Evolutionary conservation across 1,140 invertebrate species (phyloP).

Genomic region (Apis dorsata): DNA sequence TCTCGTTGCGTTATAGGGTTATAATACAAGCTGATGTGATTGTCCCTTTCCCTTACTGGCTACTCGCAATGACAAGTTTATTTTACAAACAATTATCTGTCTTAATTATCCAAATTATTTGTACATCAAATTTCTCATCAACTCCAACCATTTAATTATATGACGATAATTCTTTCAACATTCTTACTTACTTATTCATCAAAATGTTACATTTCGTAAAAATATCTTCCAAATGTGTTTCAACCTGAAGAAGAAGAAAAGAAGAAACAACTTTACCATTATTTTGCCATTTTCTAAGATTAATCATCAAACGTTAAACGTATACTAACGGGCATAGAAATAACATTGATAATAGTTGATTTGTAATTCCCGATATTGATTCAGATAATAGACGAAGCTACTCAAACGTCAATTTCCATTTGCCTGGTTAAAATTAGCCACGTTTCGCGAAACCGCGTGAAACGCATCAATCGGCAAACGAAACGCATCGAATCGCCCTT

Average conservation of each 20-base stretch:
- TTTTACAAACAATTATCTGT: neutral
- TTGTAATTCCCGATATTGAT: conserved; percentile 43
- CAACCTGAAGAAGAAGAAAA: no score
- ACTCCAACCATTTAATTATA: no score
- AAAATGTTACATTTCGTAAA: no score
- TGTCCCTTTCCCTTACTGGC: no score
- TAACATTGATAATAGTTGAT: conserved; percentile 22
- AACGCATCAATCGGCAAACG: conserved; percentile 38
- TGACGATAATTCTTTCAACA: no score
- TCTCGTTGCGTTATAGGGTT: neutral
- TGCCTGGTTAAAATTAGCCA: conserved; percentile 43
- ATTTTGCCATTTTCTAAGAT: neutral
- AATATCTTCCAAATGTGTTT: no score
- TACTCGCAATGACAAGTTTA: neutral
- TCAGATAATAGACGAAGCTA: conserved; percentile 38
- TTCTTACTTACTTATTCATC: no score
- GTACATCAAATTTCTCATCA: no score
- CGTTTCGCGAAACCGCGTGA: conserved; percentile 30
- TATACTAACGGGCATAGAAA: neutral
- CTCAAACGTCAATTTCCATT: conserved; percentile 48
- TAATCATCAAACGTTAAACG: neutral
- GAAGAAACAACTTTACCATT: neutral
- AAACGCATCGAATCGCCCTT: neutral
- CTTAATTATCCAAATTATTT: neutral
- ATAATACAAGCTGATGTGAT: neutral